Conservation (phyloP, 1,140 invertebrate genomes). For the Drosophila mayri region DNA sequence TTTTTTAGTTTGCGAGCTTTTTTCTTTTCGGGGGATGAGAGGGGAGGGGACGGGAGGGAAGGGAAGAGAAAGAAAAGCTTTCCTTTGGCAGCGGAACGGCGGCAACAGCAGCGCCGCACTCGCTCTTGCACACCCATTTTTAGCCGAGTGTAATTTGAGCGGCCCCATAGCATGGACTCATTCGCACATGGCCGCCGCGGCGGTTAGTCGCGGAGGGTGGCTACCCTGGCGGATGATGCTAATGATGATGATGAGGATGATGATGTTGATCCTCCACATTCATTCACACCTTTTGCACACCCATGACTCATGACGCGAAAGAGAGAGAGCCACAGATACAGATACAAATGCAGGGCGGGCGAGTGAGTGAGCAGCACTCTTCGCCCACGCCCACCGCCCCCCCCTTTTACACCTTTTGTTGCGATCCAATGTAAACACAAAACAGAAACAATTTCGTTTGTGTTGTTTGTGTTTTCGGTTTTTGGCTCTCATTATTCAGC, state of each 20-base stretch:
- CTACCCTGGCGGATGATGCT: conserved; percentile 23
- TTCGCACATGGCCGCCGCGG: conserved; percentile 61
- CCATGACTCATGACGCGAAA: conserved; percentile 28
- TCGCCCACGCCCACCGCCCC: conserved; percentile 30
- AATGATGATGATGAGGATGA: not conserved
- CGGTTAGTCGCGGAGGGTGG: conserved; percentile 12
- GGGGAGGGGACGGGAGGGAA: not conserved
- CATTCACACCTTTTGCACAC: conserved; percentile 47
- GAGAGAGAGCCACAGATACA: no score
- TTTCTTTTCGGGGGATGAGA: not conserved
- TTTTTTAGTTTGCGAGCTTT: conserved; percentile 38
- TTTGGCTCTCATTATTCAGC: conserved; percentile 48
- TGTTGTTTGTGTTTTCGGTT: conserved; percentile 27
- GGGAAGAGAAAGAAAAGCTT: conserved; percentile 45
- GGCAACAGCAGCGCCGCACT: conserved; percentile 37
- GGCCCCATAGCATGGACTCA: conserved; percentile 76
- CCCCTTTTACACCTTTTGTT: conserved; percentile 50
- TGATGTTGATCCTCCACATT: conserved; percentile 44
- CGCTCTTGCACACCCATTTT: conserved; percentile 83
- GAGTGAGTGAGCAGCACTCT: conserved; percentile 20
- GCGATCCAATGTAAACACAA: conserved; percentile 55
- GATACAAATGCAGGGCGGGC: not conserved
- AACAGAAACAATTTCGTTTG: conserved; percentile 44
- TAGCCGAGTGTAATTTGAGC: conserved; percentile 85
- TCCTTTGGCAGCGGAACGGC: conserved; percentile 12